phyloP scores from a whole-genome alignment of 2,797 vertebrate species.

The Lates japonicus region DNA sequence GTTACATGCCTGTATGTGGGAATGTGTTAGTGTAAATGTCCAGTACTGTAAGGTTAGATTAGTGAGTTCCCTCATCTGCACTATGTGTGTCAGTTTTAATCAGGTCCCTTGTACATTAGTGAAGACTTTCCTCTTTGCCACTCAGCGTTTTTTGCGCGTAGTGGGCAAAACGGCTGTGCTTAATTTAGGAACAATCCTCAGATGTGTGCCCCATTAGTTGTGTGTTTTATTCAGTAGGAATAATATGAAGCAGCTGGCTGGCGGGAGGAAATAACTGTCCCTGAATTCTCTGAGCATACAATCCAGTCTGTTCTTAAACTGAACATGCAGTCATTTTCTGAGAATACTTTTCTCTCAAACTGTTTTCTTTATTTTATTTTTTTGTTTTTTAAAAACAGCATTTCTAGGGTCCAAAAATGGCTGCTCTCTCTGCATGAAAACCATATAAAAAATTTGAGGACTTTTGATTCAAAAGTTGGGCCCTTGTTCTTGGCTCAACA shows the following conservation, averaged over 20 bases:
- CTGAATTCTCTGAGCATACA: slow-evolving; percentile 17
- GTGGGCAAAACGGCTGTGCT: slow-evolving; percentile 17
- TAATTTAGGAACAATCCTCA: slow-evolving; percentile 38
- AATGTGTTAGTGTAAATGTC: background rate
- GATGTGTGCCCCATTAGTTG: background rate
- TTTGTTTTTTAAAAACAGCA: too few species aligned
- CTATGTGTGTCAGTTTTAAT: slow-evolving; percentile 35
- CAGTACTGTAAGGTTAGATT: background rate
- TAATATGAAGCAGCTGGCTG: background rate
- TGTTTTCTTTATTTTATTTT: slow-evolving; percentile 2
- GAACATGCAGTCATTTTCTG: slow-evolving; percentile 2
- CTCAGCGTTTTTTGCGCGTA: slow-evolving; percentile 14
- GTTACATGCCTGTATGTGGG: background rate
- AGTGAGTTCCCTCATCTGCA: slow-evolving; percentile 12
- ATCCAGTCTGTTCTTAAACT: background rate
- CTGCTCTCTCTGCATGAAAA: background rate
- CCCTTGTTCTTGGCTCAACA: too few species aligned
- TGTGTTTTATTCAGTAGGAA: slow-evolving; percentile 32
- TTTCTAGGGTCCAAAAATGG: background rate
- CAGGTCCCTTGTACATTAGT: slow-evolving; percentile 27
- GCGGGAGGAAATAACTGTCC: background rate
- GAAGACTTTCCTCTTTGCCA: slow-evolving; percentile 7
- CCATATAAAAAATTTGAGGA: background rate
- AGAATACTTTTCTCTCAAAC: background rate
- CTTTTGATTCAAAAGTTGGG: too few species aligned